phyloP scores from a whole-genome alignment of 2,113 vertebrate genomes.

The Myiopsitta monachus region DNA sequence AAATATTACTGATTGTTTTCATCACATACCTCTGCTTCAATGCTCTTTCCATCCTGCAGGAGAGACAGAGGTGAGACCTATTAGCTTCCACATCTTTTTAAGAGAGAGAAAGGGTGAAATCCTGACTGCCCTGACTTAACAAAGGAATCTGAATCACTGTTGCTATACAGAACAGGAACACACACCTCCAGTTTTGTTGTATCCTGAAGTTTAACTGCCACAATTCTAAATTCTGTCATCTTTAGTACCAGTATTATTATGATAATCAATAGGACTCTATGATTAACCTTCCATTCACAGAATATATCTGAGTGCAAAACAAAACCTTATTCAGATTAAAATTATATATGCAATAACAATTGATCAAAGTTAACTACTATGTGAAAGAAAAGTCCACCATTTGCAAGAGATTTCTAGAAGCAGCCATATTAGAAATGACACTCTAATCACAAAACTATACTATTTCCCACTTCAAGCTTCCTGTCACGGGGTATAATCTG shows the following conservation, averaged over 20 bases:
- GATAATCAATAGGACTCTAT: neutral
- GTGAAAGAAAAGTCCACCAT: neutral
- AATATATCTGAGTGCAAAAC: neutral
- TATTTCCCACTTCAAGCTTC: neutral
- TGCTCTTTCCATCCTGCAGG: neutral
- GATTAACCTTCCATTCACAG: neutral
- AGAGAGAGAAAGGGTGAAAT: neutral
- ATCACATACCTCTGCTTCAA: neutral
- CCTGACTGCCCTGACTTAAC: neutral
- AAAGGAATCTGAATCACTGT: neutral
- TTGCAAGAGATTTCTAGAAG: neutral
- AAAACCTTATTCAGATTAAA: neutral
- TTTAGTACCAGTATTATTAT: neutral
- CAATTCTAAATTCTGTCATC: neutral
- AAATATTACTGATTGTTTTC: neutral
- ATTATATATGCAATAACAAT: neutral
- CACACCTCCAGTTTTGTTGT: neutral
- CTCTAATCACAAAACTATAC: neutral
- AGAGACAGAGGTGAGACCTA: neutral
- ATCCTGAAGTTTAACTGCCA: neutral
- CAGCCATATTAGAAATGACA: neutral
- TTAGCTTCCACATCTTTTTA: neutral
- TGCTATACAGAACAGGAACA: neutral
- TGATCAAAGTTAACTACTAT: neutral
- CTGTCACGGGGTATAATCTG: neutral